A percentile compares a stretch with the other conserved stretches of the same genome.
phyloP scores from a whole-genome alignment of 2,797 vertebrate genomes.

The Sebastes jordani region DNA sequence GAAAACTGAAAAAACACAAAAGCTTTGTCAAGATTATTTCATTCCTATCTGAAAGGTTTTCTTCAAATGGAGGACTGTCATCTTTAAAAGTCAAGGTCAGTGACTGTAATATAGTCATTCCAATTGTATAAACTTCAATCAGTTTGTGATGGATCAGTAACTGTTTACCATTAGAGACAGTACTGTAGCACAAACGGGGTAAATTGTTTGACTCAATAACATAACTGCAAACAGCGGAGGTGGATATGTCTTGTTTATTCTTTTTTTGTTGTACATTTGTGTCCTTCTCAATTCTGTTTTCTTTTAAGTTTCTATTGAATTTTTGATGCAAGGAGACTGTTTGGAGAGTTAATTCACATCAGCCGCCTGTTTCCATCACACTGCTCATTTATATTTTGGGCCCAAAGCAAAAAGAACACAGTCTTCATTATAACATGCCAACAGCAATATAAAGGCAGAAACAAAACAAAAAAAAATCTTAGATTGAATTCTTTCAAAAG shows the following conservation, averaged over 20 bases:
- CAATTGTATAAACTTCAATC: not conserved
- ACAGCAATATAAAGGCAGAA: slow-evolving; percentile 21
- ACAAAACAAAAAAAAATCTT: slow-evolving; percentile 37
- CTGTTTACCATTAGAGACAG: not conserved
- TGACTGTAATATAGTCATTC: too few species aligned
- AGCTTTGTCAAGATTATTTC: not conserved
- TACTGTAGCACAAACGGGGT: not conserved
- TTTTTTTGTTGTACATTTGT: not conserved
- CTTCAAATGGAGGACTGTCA: not conserved
- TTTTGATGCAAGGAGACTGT: slow-evolving; percentile 6
- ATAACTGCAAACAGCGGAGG: not conserved
- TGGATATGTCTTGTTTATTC: not conserved
- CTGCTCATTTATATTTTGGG: slow-evolving; percentile 35
- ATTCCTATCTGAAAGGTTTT: not conserved
- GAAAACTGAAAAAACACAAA: not conserved
- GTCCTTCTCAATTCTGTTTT: not conserved
- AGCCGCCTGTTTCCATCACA: slow-evolving; percentile 16
- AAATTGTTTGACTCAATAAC: not conserved
- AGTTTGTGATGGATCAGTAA: not conserved
- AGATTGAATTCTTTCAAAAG: slow-evolving; percentile 36
- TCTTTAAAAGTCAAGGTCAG: slow-evolving; percentile 4
- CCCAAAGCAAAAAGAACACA: slow-evolving; percentile 36
- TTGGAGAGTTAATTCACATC: slow-evolving; percentile 32
- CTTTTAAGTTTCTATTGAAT: not conserved
- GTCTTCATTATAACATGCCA: slow-evolving; percentile 35